Conservation (phyloP, 53 echinoderm and acorn worm species). For the Holothuria leucospilota region DNA sequence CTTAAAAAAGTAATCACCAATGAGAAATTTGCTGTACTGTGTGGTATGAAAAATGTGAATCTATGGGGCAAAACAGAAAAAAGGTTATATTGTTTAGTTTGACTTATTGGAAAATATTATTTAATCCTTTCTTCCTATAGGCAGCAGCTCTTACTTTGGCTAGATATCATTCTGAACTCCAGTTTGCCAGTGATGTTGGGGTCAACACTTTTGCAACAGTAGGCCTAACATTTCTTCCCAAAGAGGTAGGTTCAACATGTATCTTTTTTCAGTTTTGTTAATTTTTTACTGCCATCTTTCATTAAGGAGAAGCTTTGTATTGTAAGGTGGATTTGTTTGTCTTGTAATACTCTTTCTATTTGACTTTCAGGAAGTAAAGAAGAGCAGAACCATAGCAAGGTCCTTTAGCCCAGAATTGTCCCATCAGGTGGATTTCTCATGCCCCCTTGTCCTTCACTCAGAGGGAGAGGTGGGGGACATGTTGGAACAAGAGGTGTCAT, state of each 20-base stretch:
- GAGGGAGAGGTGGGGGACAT: slow-evolving; percentile 25
- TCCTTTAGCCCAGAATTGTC: slow-evolving; percentile 91
- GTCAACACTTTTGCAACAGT: slow-evolving; percentile 91
- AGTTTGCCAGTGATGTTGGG: slow-evolving; percentile 95
- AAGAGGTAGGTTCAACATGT: slow-evolving; percentile 67
- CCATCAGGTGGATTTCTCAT: slow-evolving; percentile 92
- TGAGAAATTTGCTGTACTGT: not conserved
- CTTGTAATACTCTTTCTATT: not conserved
- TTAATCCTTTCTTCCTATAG: slow-evolving; percentile 37
- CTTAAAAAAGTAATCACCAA: too few relatives aligned
- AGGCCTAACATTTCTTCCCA: slow-evolving; percentile 80
- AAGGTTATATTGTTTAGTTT: too few relatives aligned
- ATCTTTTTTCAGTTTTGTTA: too few relatives aligned
- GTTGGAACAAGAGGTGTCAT: slow-evolving; percentile 67
- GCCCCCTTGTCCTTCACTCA: slow-evolving; percentile 65
- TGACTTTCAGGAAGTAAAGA: slow-evolving; percentile 74
- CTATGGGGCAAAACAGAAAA: not conserved
- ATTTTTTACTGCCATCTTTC: too few relatives aligned
- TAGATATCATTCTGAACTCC: slow-evolving; percentile 81
- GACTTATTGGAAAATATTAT: too few relatives aligned
- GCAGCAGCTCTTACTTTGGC: slow-evolving; percentile 78
- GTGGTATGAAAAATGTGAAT: not conserved
- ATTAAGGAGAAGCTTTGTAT: too few relatives aligned
- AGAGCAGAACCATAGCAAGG: slow-evolving; percentile 86
- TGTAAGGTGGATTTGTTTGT: too few relatives aligned